Percentiles rank a stretch among this genome's conserved stretches.
Evolutionary conservation across 2,797 vertebrate species (phyloP).

Genomic region (Dipus sagitta): DNA sequence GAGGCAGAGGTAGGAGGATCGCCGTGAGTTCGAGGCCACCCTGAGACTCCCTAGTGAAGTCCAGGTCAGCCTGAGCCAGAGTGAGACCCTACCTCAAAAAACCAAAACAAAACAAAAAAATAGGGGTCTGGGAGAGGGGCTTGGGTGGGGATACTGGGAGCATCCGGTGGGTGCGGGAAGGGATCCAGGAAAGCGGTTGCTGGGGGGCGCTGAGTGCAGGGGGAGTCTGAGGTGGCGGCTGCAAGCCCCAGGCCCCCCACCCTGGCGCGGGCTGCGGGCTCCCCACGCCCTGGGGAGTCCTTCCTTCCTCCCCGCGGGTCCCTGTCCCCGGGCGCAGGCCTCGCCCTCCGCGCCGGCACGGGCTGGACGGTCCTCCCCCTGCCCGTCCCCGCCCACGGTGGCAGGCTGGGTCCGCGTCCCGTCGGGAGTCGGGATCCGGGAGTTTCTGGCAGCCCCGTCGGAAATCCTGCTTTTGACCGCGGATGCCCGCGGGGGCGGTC

Average conservation of each 20-base stretch:
- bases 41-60: no score
- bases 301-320: background rate
- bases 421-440: conserved; percentile 73
- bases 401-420: conserved; percentile 5
- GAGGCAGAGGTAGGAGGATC: no score
- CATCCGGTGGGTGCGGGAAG: background rate
- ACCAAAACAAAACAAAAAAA: no score
- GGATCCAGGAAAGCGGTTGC: background rate
- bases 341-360: conserved; percentile 48
- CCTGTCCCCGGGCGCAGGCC: conserved; percentile 74
- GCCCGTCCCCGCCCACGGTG: background rate
- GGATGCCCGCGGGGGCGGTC: conserved; percentile 61
- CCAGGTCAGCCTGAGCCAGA: no score
- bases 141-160: background rate
- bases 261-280: background rate
- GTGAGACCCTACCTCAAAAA: no score
- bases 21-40: no score
- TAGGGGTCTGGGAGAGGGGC: background rate
- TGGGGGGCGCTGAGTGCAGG: background rate
- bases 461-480: conserved; percentile 82
- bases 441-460: conserved; percentile 76
- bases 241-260: background rate
- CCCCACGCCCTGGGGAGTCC: background rate
- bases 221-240: background rate
- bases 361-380: background rate